Evolutionary conservation across 2,113 vertebrate genomes (phyloP), one percentile per base, ranked within the genome.

Genomic region (Eidolon helvum): DNA sequence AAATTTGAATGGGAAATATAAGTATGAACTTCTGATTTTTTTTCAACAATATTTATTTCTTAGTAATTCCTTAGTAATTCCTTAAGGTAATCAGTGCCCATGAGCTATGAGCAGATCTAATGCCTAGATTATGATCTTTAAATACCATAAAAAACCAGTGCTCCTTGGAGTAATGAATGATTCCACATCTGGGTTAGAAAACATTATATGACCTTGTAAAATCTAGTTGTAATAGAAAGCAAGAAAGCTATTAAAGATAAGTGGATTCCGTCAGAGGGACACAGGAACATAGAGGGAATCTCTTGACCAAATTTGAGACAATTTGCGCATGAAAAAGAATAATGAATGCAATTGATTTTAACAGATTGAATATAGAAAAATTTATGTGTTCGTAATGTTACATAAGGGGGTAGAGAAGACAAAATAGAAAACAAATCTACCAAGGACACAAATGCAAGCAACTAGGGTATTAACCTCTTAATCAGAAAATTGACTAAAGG

Each of bases 1-100:
- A 75, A n/a, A 68, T 89, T 89, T 74, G 26, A 90, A 88, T 48
- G 80, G 18, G 35, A 69, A 95, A 57, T 88, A n/a, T 21, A 87
- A 33, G 19, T 68, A 69, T 61, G 59, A 68, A 84, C 4, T 89
- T 2, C 68, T 33, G 18, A 19, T 28, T 79, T 38, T 66, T 24
- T 33, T 78, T 28, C 14, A 95, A 43, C 63, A 72, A 63, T 80
- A 82, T 21, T 61, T 83, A 83, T 82, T 82, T 90, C 43, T 68
- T 61, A 35, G 16, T 79, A 38, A 84, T 59, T 83, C 19, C 43
- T 68, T 61, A 35, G 16, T 79, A 38, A 84, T 59, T 83, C 19
- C 0, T 45, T 79, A 18, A 96, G 75, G 33, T 63, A 83, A 71
- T 40, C 19, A 22, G 6, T 61, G 22, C 15, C 88, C 57, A 40